Evolutionary conservation across 2,888 invertebrate species (phyloP).

Genomic region (Sinopyrophorus schimmeli): DNA sequence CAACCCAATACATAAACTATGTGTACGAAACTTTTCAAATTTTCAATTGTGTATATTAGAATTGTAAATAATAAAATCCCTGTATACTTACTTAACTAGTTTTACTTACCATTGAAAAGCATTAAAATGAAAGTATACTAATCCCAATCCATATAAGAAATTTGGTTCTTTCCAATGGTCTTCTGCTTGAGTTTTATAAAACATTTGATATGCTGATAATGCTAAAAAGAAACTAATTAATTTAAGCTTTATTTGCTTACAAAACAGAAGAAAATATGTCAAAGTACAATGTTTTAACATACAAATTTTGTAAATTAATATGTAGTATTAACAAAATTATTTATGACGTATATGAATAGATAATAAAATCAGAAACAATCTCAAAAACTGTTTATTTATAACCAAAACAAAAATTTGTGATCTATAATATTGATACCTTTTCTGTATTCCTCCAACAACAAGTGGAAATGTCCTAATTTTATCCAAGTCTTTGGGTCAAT

Average conservation of each 20-base stretch:
- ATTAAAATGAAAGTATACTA: conserved; percentile 96
- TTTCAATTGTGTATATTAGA: too few relatives aligned
- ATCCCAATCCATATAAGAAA: conserved; percentile 92
- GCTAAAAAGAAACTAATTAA: conserved; percentile 81
- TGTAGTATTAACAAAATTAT: conserved; percentile 1
- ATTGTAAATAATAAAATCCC: too few relatives aligned
- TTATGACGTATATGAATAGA: too few relatives aligned
- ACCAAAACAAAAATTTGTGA: background rate
- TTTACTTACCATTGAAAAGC: conserved; percentile 91
- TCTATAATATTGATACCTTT: too few relatives aligned
- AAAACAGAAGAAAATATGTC: too few relatives aligned
- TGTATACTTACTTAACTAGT: background rate
- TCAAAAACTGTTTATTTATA: background rate
- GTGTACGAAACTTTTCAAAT: too few relatives aligned
- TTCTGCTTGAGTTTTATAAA: conserved; percentile 74
- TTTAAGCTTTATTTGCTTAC: too few relatives aligned
- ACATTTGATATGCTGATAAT: conserved; percentile 96
- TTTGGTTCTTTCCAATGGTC: conserved; percentile 85
- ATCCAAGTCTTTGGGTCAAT: conserved; percentile 91
- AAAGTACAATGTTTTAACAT: too few relatives aligned
- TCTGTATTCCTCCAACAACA: conserved; percentile 88
- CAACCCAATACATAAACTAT: too few relatives aligned
- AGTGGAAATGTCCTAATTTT: conserved; percentile 93
- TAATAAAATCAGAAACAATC: too few relatives aligned
- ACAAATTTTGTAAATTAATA: too few relatives aligned